Evolutionary conservation across 2,888 invertebrate species (phyloP), one percentile per base, ranked within the genome.

Genomic region (Acronicta aceris): DNA sequence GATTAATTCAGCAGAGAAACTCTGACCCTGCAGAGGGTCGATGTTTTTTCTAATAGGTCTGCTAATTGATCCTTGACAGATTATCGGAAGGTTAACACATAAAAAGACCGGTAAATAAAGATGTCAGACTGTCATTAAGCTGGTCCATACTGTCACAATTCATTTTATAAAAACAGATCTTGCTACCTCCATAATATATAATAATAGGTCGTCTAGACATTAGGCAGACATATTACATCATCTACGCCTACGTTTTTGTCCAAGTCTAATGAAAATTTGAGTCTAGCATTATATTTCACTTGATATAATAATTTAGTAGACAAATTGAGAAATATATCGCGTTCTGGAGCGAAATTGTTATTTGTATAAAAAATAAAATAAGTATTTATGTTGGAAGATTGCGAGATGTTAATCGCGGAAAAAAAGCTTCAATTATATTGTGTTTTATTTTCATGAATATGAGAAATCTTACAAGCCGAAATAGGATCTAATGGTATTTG

Each of bases 181-280:
- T 42, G 42, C 46, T 49, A 17, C 17, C 21, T 15, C 25, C 16
- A 25, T 53, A 57, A 51, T 36, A 41, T 33, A 62, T 27, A 51
- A 50, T 70, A 65, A 74, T 53, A 63, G 52, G n/a, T 53, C 5
- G 62, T 73, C 72, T 75, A 71, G 76, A 74, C 72, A 8, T 2
- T 0, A 36, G 54, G 12, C 62, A 63, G 73, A 56, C 55, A 27
- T 53, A 49, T 63, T 59, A 63, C 58, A 53, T 60, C 52, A 71
- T 45, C 33, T 27, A 30, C 66, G 53, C 38, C 50, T 50, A 30
- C 30, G 36, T 33, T 42, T 36, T 40, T 42, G 45, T 51, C 41
- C 27, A 54, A 57, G 46, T 17, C 42, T 56, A 47, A 47, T 56
- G 61, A 73, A 50, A 67, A 50, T 41, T 25, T 71, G 46, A 30